phyloP scores from a whole-genome alignment of 2,797 vertebrate genomes.

The Masticophis lateralis region DNA sequence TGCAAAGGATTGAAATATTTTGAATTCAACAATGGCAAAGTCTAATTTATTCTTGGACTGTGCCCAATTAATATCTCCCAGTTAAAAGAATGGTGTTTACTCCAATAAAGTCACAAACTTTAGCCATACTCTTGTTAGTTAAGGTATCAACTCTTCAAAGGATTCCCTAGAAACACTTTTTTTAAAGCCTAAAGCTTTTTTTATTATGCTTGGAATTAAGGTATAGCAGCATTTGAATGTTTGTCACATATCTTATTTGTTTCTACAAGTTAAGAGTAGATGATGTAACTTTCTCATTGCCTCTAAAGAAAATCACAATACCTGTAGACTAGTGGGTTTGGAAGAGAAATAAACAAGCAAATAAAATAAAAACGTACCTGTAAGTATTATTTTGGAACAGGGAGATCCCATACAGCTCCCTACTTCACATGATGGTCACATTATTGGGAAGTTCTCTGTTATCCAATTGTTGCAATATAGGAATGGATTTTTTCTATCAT shows the following conservation, averaged over 20 bases:
- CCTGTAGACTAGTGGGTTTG: background rate
- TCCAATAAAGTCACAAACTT: background rate
- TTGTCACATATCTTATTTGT: background rate
- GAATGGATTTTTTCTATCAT: slow-evolving; percentile 8
- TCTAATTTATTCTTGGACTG: background rate
- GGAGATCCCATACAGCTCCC: slow-evolving; percentile 6
- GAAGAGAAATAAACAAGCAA: background rate
- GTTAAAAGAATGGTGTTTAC: background rate
- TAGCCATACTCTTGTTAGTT: background rate
- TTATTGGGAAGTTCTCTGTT: slow-evolving; percentile 1
- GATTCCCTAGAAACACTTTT: background rate
- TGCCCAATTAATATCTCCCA: background rate
- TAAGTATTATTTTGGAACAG: slow-evolving; percentile 11
- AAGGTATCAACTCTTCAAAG: slow-evolving; percentile 5
- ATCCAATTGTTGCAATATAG: background rate
- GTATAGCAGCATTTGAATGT: background rate
- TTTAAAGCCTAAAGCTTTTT: background rate
- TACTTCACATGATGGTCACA: slow-evolving; percentile 6
- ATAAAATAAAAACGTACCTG: slow-evolving; percentile 12
- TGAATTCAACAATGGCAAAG: background rate
- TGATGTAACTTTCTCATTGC: background rate
- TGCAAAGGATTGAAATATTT: background rate
- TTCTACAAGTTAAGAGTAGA: background rate
- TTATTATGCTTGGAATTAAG: background rate
- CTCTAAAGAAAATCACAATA: background rate